phyloP scores from a whole-genome alignment of 2,888 invertebrate species.

The Leptinotarsa peninsularis region DNA sequence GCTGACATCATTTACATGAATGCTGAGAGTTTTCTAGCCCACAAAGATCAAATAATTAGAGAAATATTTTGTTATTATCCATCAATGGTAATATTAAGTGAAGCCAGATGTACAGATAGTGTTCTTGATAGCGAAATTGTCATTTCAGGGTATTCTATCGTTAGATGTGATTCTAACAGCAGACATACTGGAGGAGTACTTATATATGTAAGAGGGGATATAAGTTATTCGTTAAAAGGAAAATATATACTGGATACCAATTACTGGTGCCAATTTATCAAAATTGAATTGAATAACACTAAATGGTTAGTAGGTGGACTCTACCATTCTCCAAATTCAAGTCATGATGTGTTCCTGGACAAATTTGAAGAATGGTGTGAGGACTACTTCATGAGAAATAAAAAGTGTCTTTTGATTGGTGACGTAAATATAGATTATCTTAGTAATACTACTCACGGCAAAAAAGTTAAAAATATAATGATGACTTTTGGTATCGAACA shows the following conservation, averaged over 20 bases:
- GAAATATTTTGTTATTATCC: slow-evolving; percentile 15
- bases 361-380: not conserved
- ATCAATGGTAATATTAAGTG: slow-evolving; percentile 16
- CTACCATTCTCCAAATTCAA: slow-evolving; percentile 11
- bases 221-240: not conserved
- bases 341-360: slow-evolving; percentile 8
- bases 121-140: not conserved
- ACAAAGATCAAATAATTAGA: slow-evolving; percentile 3
- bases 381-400: no score
- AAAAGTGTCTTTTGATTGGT: no score
- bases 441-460: no score
- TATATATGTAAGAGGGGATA: slow-evolving; percentile 1
- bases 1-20: slow-evolving; percentile 3
- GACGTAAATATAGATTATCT: no score
- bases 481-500: not conserved
- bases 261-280: slow-evolving; percentile 16
- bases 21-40: slow-evolving; percentile 4
- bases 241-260: not conserved
- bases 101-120: slow-evolving; percentile 9
- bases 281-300: not conserved
- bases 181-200: slow-evolving; percentile 17
- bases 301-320: slow-evolving; percentile 13
- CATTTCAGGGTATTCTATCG: not conserved
- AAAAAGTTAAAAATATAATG: not conserved
- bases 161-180: slow-evolving; percentile 17